phyloP scores from a whole-genome alignment of 1,140 invertebrate genomes.

The Drosophila equinoxialis region DNA sequence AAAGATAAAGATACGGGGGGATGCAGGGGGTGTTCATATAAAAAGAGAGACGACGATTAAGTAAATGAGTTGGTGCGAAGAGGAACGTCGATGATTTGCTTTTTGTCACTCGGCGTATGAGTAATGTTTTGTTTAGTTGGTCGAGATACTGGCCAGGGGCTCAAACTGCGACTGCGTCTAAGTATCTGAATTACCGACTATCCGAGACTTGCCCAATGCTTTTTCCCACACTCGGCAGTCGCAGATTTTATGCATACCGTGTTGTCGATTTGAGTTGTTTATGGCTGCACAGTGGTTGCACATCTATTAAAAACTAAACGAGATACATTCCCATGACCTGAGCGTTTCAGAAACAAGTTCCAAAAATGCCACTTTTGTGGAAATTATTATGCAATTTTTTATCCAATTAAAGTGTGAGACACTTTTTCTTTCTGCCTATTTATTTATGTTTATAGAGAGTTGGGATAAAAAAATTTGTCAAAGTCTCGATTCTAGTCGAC shows the following conservation, averaged over 20 bases:
- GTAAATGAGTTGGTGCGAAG: background rate
- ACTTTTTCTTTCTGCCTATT: no score
- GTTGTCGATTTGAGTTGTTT: slow-evolving; percentile 14
- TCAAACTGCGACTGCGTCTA: background rate
- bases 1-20: background rate
- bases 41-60: background rate
- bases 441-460: no score
- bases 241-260: slow-evolving; percentile 61
- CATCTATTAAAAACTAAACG: background rate
- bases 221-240: slow-evolving; percentile 70
- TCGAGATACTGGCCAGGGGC: background rate
- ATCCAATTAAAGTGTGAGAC: no score
- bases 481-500: no score
- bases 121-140: slow-evolving; percentile 49
- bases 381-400: no score
- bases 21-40: background rate
- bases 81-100: background rate
- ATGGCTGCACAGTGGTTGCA: slow-evolving; percentile 40
- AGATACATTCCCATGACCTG: no score
- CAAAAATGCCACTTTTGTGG: no score
- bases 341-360: no score
- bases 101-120: slow-evolving; percentile 59
- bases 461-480: no score
- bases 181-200: background rate
- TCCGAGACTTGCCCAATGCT: slow-evolving; percentile 52